Base-by-base conservation (phyloP, 2,888 invertebrate genomes). In the Brenthis daphne region DNA sequence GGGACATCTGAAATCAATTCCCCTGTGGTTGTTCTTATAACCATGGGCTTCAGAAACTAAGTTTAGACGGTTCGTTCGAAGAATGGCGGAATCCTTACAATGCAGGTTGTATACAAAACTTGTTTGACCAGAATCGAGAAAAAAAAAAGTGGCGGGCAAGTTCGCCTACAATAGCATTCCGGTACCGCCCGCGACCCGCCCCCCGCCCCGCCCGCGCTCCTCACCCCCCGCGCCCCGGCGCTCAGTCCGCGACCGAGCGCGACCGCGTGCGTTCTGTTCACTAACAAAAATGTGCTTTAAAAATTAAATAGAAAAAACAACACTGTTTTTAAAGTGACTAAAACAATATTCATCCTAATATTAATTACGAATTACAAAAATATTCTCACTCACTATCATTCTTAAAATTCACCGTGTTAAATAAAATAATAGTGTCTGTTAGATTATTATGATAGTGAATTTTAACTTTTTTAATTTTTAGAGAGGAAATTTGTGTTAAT, bases 121-220 rank as follows among this genome's bases (percentile, higher is more conserved):
- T 89, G 92, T 92, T 92, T 92, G 90, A 92, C 92, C 89, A 92
- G 92, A 92, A 88, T 88, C 82, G 83, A 87, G 87, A 88, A 87
- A 90, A 87, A 87, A 60, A 80, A 82, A 91, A 90, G 89, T 91
- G 88, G 90, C 91, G 87, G 90, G 89, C 89, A 87, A 91, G 89
- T 90, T 92, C 89, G 90, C 92, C 92, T 90, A 91, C 92, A 91
- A 92, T 92, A 90, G 92, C 92, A 92, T 92, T 91, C 91, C 89
- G 80, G 85, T 78, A 78, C 86, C 87, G 86, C 86, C 86, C 84
- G 86, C 85, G 86, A 79, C 77, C 86, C 85, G 86, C 88, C 85
- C 85, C 85, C 79, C 84, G 79, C 77, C 82, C 78, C 75, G 74
- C 82, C 76, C 75, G 71, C 74, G 73, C 80, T 75, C 80, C 82